phyloP scores from a whole-genome alignment of 64 coral and sea anemone genomes.

The Montipora foliosa region DNA sequence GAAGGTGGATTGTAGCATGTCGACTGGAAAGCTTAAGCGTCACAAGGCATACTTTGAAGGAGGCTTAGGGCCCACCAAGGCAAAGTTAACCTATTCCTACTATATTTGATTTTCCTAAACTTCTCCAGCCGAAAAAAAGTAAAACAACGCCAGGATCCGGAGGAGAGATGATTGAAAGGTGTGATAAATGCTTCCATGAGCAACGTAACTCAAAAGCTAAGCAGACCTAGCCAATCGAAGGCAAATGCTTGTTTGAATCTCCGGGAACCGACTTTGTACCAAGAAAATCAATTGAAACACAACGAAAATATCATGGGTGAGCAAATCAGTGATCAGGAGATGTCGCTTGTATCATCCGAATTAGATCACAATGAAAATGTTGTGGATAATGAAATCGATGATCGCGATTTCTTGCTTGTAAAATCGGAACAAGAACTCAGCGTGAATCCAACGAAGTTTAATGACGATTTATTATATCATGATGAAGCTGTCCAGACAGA shows the following conservation, averaged over 20 bases:
- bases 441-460: background rate
- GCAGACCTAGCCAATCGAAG: constrained; percentile 2
- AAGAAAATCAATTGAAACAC: background rate
- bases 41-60: constrained; percentile 36
- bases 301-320: background rate
- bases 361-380: background rate
- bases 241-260: background rate
- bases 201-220: constrained; percentile 39
- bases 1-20: constrained; percentile 45
- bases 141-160: constrained; percentile 38
- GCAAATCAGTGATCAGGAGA: background rate
- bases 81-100: constrained; percentile 37
- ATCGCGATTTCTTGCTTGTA: background rate
- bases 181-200: constrained; percentile 29
- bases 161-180: constrained; percentile 26
- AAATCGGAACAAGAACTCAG: background rate
- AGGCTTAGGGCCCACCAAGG: constrained; percentile 49
- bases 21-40: constrained; percentile 52
- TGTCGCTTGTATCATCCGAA: background rate
- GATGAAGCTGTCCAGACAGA: constrained; percentile 31
- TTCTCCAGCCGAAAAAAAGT: constrained; percentile 1
- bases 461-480: constrained; percentile 10
- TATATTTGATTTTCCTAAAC: constrained; percentile 46
- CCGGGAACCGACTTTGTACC: too few relatives aligned
- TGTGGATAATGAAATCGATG: background rate